phyloP scores from a whole-genome alignment of 92 coral and sea anemone genomes.

The Paramuricea clavata region DNA sequence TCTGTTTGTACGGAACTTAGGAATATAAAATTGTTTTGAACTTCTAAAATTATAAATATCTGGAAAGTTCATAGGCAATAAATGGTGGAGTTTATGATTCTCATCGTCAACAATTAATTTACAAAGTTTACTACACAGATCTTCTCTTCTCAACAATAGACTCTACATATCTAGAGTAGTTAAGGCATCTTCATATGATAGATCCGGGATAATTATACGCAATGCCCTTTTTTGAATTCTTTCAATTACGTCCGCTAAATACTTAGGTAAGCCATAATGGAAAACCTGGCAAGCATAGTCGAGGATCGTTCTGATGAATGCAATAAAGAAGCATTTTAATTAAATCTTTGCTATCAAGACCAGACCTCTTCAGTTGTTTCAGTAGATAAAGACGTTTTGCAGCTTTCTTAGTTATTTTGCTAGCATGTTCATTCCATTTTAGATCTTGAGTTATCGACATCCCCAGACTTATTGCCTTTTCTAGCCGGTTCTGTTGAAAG shows the following conservation, averaged over 20 bases:
- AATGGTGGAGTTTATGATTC: not conserved
- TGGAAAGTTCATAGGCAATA: not conserved
- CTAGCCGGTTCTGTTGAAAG: too few relatives aligned
- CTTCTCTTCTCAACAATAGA: constrained; percentile 27
- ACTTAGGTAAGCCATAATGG: constrained; percentile 7
- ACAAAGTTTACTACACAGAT: not conserved
- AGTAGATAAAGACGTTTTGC: too few relatives aligned
- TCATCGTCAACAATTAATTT: not conserved
- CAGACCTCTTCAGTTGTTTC: too few relatives aligned
- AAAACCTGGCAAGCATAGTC: constrained; percentile 27
- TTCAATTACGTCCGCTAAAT: constrained; percentile 25
- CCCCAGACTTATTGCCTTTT: too few relatives aligned
- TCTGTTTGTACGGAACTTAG: not conserved
- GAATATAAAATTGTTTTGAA: not conserved
- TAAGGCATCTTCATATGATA: constrained; percentile 29
- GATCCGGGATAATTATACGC: constrained; percentile 26
- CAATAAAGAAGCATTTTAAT: not conserved
- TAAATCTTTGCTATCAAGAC: not conserved
- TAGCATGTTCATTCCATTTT: too few relatives aligned
- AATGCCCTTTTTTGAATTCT: constrained; percentile 29
- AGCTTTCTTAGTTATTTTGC: too few relatives aligned
- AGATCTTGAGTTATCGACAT: too few relatives aligned
- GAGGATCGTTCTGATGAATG: constrained; percentile 38
- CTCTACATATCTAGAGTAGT: not conserved
- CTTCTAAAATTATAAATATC: not conserved